Evolutionary conservation across 1,140 invertebrate genomes (phyloP), one percentile per base, ranked within the genome.

Genomic region (Gonatopus flavifemur): DNA sequence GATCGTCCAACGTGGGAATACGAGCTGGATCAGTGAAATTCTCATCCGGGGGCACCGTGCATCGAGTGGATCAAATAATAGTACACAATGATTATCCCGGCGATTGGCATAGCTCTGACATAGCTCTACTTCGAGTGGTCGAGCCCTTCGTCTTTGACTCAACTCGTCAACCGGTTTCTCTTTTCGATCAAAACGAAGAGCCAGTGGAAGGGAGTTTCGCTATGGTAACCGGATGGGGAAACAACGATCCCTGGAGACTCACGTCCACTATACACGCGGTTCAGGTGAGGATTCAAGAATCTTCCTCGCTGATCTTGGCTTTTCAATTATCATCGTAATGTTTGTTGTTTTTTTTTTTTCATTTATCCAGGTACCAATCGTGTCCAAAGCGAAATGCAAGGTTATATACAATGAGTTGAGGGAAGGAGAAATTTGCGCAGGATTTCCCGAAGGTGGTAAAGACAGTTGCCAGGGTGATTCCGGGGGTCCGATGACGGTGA

Each of bases 361-460:
- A 3, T 68, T 55, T 1, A 72, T 74, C 1, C 49, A 44, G 2
- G 69, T 81, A n/a, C 78, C 78, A 0, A 70, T 73, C 16, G 59
- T 80, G 1, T 60, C 57, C 21, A 68, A 72, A 33, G 40, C 42
- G 0, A 16, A 44, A 9, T 81, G 79, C 53, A 55, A 38, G 6
- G 33, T 55, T 18, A 65, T 69, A 0, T 80, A 79, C 41, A 16
- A 25, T 20, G 16, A 13, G 5, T 69, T 57, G 28, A 67, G 61
- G 12, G 63, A 66, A 10, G 82, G 81, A 15, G 88, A 88, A 83
- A 70, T 90, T 21, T 90, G 88, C 67, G 88, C 88, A 36, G 87
- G 86, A 9, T 81, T 80, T 55, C 68, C 69, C 1, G 72, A 82
- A 35, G 86, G 86, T 12, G 84, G 84, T 20, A 85, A 82, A 63